A percentile compares a stretch with the other conserved stretches of the same genome.
phyloP scores from a whole-genome alignment of 2,888 invertebrate genomes.

The Leucania comma region DNA sequence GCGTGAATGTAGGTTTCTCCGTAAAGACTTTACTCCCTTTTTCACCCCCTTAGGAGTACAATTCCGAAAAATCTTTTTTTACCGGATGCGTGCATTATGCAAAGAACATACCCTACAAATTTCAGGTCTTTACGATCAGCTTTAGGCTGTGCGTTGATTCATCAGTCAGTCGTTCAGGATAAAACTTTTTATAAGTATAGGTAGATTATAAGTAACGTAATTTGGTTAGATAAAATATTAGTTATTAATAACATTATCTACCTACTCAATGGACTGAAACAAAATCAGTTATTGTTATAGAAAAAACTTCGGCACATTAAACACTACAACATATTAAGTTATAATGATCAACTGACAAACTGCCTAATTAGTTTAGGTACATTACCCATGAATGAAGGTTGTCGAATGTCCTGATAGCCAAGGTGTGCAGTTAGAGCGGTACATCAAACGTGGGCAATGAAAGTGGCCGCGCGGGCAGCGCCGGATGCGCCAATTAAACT shows the following conservation, averaged over 20 bases:
- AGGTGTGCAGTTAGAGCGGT: slow-evolving; percentile 78
- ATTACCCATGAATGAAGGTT: slow-evolving; percentile 63
- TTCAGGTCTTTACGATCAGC: no score
- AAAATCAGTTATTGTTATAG: slow-evolving; percentile 35
- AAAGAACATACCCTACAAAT: no score
- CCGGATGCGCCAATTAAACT: slow-evolving; percentile 85
- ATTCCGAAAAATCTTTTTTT: no score
- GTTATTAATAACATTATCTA: no score
- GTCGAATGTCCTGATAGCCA: slow-evolving; percentile 71
- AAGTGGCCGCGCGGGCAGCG: slow-evolving; percentile 69
- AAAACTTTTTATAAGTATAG: no score
- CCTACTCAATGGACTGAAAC: slow-evolving; percentile 44
- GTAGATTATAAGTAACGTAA: background rate
- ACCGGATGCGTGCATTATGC: no score
- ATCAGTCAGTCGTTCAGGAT: no score
- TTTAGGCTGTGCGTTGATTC: no score
- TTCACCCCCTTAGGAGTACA: no score
- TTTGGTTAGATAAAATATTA: slow-evolving; percentile 1
- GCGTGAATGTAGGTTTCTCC: no score
- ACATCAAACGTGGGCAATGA: slow-evolving; percentile 79
- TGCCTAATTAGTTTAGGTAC: slow-evolving; percentile 71
- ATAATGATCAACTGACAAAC: slow-evolving; percentile 56
- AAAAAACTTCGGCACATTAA: slow-evolving; percentile 40
- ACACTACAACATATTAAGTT: slow-evolving; percentile 39
- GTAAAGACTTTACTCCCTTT: no score